Evolutionary conservation across 2,888 invertebrate genomes (phyloP).

Genomic region (Leptura quadrifasciata): DNA sequence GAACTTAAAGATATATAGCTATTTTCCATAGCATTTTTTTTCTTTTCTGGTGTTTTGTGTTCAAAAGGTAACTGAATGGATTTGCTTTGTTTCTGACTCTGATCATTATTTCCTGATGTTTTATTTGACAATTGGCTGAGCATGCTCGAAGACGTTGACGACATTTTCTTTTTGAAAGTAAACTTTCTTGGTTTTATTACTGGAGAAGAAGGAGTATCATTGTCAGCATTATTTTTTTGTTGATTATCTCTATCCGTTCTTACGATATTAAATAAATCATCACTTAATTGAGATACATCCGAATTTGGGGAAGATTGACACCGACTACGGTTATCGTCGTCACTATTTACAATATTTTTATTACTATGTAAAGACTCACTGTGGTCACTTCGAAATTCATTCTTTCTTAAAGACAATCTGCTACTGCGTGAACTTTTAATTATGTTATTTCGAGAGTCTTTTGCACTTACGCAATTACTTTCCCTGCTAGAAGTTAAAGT

Average conservation of each 20-base stretch:
- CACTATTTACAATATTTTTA: not conserved
- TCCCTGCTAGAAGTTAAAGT: not conserved
- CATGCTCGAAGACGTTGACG: conserved; percentile 43
- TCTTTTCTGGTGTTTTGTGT: conserved; percentile 17
- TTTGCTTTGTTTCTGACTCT: not conserved
- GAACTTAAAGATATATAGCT: conserved; percentile 49
- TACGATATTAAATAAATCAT: conserved; percentile 7
- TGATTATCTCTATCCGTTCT: not conserved
- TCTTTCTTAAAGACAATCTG: not conserved
- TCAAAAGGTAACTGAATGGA: no score
- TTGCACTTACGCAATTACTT: no score
- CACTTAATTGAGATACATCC: not conserved
- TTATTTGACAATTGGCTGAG: conserved; percentile 34
- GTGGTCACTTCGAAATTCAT: not conserved
- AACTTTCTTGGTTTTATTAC: conserved; percentile 56
- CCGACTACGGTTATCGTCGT: not conserved
- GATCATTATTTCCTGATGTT: not conserved
- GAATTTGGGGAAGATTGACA: not conserved
- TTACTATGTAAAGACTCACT: not conserved
- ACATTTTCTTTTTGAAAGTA: conserved; percentile 56
- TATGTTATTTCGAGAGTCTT: no score
- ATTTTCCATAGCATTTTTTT: conserved; percentile 20
- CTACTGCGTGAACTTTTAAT: not conserved
- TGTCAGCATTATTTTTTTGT: not conserved
- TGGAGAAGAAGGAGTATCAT: conserved; percentile 35